Conservation (phyloP, 2,113 vertebrate species). For the Ahaetulla prasina region DNA sequence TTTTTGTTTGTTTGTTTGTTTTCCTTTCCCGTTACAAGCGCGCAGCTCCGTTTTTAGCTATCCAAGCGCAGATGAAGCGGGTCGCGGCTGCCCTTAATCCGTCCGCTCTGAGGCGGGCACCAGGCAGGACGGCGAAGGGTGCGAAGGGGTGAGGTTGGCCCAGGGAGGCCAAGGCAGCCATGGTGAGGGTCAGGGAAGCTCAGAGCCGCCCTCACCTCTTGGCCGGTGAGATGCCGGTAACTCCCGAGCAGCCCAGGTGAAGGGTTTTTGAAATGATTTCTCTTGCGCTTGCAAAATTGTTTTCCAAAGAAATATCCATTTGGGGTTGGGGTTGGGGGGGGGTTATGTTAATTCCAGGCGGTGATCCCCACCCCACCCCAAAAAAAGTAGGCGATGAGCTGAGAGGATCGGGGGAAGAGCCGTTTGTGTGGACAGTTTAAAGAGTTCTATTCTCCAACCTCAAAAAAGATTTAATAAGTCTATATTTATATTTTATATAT, state of each 20-base stretch:
- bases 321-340: background rate
- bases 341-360: conserved; percentile 14
- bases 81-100: conserved; percentile 37
- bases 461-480: conserved; percentile 66
- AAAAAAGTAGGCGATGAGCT: too few species aligned
- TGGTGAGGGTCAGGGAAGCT: background rate
- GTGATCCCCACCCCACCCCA: background rate
- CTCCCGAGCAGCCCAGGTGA: conserved; percentile 16
- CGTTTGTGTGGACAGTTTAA: conserved; percentile 43
- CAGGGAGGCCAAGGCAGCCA: background rate
- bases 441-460: conserved; percentile 63
- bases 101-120: conserved; percentile 35
- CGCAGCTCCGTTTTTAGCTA: conserved; percentile 69
- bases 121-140: too few species aligned
- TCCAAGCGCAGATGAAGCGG: conserved; percentile 66
- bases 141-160: background rate
- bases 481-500: conserved; percentile 45
- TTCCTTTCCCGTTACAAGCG: conserved; percentile 77
- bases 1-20: too few species aligned
- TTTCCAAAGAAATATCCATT: conserved; percentile 17
- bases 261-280: conserved; percentile 35
- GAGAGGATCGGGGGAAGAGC: conserved; percentile 45
- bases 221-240: conserved; percentile 8
- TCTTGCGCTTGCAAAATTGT: conserved; percentile 25
- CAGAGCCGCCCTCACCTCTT: background rate